phyloP scores from a whole-genome alignment of 2,113 vertebrate genomes.

The Nyctereutes procyonoides region DNA sequence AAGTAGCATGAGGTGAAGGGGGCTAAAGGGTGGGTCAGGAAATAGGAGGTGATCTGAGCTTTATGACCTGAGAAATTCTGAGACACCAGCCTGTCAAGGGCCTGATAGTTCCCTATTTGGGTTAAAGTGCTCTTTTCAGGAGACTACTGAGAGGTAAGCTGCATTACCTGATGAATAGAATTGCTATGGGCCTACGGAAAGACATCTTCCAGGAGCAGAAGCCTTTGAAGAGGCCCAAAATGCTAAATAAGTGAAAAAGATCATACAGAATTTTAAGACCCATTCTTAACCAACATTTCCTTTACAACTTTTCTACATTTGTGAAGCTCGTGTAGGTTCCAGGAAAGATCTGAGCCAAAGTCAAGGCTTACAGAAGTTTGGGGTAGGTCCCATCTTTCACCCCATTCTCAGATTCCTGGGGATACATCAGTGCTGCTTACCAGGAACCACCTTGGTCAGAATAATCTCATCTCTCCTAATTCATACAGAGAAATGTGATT shows the following conservation, averaged over 20 bases:
- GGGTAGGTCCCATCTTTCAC: rapidly evolving
- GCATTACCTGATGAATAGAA: neutral
- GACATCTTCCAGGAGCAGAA: neutral
- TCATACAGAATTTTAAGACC: neutral
- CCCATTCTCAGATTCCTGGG: neutral
- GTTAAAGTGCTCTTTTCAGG: neutral
- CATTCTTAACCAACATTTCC: neutral
- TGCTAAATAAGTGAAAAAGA: neutral
- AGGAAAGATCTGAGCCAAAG: neutral
- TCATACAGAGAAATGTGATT: neutral
- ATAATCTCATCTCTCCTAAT: neutral
- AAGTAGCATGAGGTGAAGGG: rapidly evolving
- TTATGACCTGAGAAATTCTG: neutral
- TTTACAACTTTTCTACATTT: neutral
- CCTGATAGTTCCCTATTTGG: neutral
- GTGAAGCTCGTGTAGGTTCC: neutral
- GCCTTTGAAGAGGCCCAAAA: neutral
- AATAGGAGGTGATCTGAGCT: neutral
- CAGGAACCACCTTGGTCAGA: neutral
- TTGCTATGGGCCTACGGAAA: neutral
- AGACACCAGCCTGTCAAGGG: neutral
- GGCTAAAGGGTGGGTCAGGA: neutral
- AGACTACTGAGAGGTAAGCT: neutral
- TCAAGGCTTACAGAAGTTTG: neutral
- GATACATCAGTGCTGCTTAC: neutral